These are phyloP conservation scores for Strix uralensis DNA, from an alignment of 2,113 vertebrate species.

Conservation along the genomic window DNA sequence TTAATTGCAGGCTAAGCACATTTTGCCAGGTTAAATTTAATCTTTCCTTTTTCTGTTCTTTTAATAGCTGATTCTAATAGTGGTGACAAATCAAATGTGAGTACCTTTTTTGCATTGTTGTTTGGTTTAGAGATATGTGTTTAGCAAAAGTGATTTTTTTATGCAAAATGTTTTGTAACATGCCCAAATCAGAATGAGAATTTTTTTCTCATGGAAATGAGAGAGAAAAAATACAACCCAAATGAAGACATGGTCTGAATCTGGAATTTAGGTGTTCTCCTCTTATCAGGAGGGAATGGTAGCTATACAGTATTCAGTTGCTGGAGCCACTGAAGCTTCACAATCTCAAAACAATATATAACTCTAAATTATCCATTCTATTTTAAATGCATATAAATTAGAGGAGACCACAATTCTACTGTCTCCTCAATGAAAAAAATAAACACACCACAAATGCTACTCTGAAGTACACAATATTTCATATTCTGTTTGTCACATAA, in stretches of 20 bases:
- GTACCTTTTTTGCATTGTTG: not conserved
- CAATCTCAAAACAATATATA: not conserved
- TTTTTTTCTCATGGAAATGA: not conserved
- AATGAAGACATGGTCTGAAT: not conserved
- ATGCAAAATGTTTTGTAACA: not conserved
- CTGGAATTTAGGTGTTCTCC: not conserved
- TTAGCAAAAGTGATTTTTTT: not conserved
- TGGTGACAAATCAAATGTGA: slow-evolving; percentile 73
- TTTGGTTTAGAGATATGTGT: not conserved
- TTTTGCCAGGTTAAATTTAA: not conserved
- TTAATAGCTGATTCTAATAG: slow-evolving; percentile 66
- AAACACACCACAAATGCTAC: not conserved
- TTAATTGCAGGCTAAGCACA: not conserved
- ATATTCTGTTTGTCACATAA: not conserved
- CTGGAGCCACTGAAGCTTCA: not conserved
- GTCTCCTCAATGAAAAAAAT: not conserved
- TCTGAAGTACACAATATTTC: not conserved
- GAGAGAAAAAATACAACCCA: not conserved
- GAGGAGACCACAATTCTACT: not conserved
- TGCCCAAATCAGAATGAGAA: not conserved
- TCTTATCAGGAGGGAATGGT: not conserved
- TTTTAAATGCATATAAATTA: not conserved
- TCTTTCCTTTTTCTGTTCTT: slow-evolving; percentile 7
- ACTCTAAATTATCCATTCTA: not conserved
- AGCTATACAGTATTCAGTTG: not conserved